Evolutionary conservation across 2,113 vertebrate species (phyloP).

Genomic region (Otocyon megalotis): DNA sequence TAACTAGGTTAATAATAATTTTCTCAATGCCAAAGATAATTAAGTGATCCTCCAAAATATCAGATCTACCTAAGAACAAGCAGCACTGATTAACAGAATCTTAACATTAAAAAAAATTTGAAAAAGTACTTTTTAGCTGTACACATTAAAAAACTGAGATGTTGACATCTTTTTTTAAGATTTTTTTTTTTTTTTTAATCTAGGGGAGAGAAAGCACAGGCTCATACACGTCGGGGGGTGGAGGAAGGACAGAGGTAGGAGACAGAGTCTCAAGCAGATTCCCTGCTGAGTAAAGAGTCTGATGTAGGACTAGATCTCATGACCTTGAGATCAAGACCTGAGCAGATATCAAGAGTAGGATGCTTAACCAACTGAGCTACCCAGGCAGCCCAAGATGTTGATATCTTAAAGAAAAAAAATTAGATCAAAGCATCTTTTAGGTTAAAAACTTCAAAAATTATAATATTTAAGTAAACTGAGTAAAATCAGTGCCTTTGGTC

Average conservation of each 20-base stretch:
- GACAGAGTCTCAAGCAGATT: background rate
- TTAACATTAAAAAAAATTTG: background rate
- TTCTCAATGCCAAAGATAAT: conserved; percentile 56
- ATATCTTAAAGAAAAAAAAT: conserved; percentile 8
- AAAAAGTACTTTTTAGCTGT: conserved; percentile 13
- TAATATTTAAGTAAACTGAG: conserved; percentile 39
- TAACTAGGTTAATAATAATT: conserved; percentile 41
- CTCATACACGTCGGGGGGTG: background rate
- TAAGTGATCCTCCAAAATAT: conserved; percentile 62
- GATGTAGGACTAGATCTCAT: background rate
- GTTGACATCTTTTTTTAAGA: background rate
- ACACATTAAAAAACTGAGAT: background rate
- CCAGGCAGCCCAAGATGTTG: background rate
- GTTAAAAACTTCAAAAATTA: conserved; percentile 35
- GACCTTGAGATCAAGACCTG: background rate
- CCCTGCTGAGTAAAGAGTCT: background rate
- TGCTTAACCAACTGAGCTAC: background rate
- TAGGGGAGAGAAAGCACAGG: background rate
- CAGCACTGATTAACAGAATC: background rate
- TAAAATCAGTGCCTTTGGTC: conserved; percentile 28
- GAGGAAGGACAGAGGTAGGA: background rate
- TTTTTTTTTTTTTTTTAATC: background rate
- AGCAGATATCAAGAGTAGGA: background rate
- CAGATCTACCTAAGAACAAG: conserved; percentile 42
- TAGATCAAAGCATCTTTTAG: conserved; percentile 21